Base-by-base conservation (phyloP, 2,113 vertebrate species). In the Thryonomys swinderianus region DNA sequence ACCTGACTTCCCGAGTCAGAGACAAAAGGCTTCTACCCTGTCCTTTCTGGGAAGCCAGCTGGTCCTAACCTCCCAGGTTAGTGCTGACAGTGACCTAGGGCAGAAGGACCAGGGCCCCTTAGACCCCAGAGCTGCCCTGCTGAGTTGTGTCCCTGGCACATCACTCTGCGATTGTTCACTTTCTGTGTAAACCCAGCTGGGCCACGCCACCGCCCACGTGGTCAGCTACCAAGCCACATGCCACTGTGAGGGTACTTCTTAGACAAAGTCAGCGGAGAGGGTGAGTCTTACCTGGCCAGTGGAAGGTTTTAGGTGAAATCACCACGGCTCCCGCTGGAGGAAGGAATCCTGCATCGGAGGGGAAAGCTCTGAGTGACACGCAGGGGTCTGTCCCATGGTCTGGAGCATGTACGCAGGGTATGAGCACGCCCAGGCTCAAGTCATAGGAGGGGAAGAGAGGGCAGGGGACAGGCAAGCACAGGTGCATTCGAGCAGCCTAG, bases 351-450 rank as follows among this genome's bases (percentile, higher is more conserved):
- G 61, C 53, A 17, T 42, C 16, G 27, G 40, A 18, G 10, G 30
- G 23, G 42, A 32, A 9, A 8, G 25, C 3, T 0, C 1, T 1
- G 18, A 12, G 45, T 7, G 0, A 45, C 9, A 14, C 18, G 17
- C 34, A 74, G 64, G 18, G 13, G 48, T 17, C 7, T 37, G 73
- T 25, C 5, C 2, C 45, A 4, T 25, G 40, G 71, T 48, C 42
- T 42, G 57, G 71, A n/a, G 55, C 25, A 7, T n/a, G 40, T 5
- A n/a, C 1, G 0, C 34, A 71, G 20, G 73, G 73, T 18, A 23
- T 37, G 40, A 74, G 32, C 87, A 21, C 10, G 3, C 42, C 42
- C 59, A 0, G 1, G 30, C 3, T 21, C 5, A 18, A 88, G 48
- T 42, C 57, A 34, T 62, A 64, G 20, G 48, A 1, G 21, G 74